These are phyloP conservation scores for Aphidius ervi DNA, from an alignment of 1,140 invertebrate species.

Conservation along the genomic window DNA sequence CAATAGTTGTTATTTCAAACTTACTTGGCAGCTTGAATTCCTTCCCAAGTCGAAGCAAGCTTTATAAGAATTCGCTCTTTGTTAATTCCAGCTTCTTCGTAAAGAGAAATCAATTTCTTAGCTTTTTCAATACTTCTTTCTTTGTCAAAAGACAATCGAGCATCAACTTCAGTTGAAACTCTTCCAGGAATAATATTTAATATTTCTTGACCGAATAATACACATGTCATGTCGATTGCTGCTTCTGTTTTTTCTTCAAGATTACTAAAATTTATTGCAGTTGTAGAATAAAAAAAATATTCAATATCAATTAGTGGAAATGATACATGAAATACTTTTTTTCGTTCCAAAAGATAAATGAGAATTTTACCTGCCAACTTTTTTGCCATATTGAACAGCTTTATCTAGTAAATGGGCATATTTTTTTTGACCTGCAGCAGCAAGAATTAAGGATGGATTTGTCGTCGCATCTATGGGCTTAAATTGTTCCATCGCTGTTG, in stretches of 20 bases:
- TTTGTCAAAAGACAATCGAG: conserved; percentile 93
- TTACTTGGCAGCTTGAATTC: conserved; percentile 94
- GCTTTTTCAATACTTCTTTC: conserved; percentile 88
- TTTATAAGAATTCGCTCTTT: conserved; percentile 97
- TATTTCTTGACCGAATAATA: conserved; percentile 95
- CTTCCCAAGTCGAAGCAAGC: conserved; percentile 98
- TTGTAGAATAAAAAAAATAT: conserved; percentile 9
- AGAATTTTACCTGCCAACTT: conserved; percentile 57
- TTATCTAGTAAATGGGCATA: conserved; percentile 86
- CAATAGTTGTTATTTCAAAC: conserved; percentile 13
- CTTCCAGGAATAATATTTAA: conserved; percentile 96
- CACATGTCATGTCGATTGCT: conserved; percentile 90
- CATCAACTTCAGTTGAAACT: conserved; percentile 98
- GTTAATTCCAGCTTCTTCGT: conserved; percentile 81
- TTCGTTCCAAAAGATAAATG: conserved; percentile 31
- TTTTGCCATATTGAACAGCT: conserved; percentile 83
- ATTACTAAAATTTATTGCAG: conserved; percentile 53
- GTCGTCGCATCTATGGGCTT: conserved; percentile 99
- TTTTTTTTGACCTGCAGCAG: conserved; percentile 86
- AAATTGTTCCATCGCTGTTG: conserved; percentile 89
- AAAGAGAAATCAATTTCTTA: conserved; percentile 81
- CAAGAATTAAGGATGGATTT: conserved; percentile 95
- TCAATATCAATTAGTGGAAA: conserved; percentile 7
- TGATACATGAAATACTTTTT: conserved; percentile 7
- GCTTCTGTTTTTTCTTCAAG: conserved; percentile 68